phyloP scores from a whole-genome alignment of 2,888 invertebrate species.

The Polylopha cassiicola region DNA sequence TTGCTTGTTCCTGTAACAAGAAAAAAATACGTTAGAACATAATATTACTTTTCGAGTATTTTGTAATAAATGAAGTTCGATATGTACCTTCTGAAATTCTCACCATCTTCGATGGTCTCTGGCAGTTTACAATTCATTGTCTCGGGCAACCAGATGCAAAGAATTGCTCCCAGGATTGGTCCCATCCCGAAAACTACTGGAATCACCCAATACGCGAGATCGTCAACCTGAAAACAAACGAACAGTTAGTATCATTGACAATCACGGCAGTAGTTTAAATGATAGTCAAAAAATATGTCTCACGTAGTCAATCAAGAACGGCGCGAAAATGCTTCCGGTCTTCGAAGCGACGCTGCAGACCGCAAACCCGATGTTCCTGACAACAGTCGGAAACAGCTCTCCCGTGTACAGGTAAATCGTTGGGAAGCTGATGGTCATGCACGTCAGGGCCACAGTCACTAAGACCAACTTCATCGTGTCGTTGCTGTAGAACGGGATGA shows the following conservation, averaged over 20 bases:
- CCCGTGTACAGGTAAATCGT: slow-evolving; percentile 85
- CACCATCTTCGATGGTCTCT: slow-evolving; percentile 82
- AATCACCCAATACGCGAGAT: slow-evolving; percentile 76
- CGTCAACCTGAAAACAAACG: slow-evolving; percentile 76
- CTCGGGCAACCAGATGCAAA: slow-evolving; percentile 38
- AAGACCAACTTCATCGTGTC: slow-evolving; percentile 68
- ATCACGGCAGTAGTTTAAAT: slow-evolving; percentile 65
- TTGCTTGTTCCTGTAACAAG: neutral
- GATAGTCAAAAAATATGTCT: neutral
- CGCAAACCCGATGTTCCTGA: slow-evolving; percentile 86
- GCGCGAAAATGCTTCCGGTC: slow-evolving; percentile 84
- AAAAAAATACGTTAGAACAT: neutral
- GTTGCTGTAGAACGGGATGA: slow-evolving; percentile 2
- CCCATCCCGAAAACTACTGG: slow-evolving; percentile 2
- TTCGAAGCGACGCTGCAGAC: slow-evolving; percentile 84
- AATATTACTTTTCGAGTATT: neutral
- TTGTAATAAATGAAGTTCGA: neutral
- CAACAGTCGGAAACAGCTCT: slow-evolving; percentile 86
- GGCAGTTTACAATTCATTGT: slow-evolving; percentile 80
- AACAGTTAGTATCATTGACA: slow-evolving; percentile 77
- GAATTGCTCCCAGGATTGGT: slow-evolving; percentile 4
- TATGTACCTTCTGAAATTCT: slow-evolving; percentile 41
- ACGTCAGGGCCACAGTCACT: slow-evolving; percentile 81
- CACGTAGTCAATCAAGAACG: slow-evolving; percentile 79
- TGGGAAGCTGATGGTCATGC: slow-evolving; percentile 83